A percentile compares a stretch with the other conserved stretches of the same genome.
Conservation (phyloP, 2,888 invertebrate species). For the Macaria liturata region DNA sequence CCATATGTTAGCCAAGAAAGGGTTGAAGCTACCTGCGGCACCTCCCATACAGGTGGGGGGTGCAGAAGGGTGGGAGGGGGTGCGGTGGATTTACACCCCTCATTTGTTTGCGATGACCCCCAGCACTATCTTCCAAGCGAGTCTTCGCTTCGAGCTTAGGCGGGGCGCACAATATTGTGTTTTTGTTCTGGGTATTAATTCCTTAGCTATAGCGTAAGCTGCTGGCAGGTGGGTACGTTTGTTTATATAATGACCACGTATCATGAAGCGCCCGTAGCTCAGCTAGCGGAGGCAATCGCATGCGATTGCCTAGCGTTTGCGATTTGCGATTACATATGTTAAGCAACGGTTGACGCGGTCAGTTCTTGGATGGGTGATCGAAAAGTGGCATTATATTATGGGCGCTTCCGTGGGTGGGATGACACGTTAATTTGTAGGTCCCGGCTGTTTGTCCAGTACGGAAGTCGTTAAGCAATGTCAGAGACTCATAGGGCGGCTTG, state of each 20-base stretch:
- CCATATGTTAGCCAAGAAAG: slow-evolving; percentile 80
- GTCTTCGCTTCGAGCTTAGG: slow-evolving; percentile 66
- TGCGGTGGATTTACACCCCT: slow-evolving; percentile 85
- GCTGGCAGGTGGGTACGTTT: neutral
- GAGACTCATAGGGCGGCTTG: no score
- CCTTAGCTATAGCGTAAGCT: slow-evolving; percentile 1
- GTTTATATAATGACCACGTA: neutral
- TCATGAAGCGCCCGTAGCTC: no score
- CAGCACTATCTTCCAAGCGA: slow-evolving; percentile 67
- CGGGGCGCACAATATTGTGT: slow-evolving; percentile 53
- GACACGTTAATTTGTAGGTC: no score
- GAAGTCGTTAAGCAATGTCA: no score
- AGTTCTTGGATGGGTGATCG: no score
- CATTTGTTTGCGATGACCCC: slow-evolving; percentile 88
- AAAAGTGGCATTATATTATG: no score
- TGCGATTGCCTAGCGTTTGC: no score
- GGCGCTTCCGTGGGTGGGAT: no score
- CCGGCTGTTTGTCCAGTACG: no score
- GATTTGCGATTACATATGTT: no score
- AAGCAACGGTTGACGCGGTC: no score
- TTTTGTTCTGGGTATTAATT: slow-evolving; percentile 36
- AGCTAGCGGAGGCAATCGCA: no score
- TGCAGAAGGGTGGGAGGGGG: slow-evolving; percentile 34
- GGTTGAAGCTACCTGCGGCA: slow-evolving; percentile 62
- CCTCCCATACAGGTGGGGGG: slow-evolving; percentile 22